These are phyloP conservation scores for Eulimnadia texana DNA, from an alignment of 1,140 invertebrate species.

Conservation along the genomic window DNA sequence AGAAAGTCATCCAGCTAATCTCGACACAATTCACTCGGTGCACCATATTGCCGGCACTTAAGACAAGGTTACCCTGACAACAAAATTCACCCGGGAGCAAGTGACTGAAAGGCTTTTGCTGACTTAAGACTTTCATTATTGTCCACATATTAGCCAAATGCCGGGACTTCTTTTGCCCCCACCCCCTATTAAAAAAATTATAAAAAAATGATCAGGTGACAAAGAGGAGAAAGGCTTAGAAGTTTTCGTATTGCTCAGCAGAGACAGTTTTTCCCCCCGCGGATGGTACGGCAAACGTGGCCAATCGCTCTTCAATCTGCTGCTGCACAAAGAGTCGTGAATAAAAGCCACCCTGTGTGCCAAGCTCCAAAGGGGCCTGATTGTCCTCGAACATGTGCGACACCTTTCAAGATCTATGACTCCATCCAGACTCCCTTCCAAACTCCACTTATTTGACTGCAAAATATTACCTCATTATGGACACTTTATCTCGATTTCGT, in stretches of 20 bases:
- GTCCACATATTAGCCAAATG: too few relatives aligned
- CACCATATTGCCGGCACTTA: too few relatives aligned
- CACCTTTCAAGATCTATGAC: not conserved
- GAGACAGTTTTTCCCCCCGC: too few relatives aligned
- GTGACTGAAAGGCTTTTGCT: too few relatives aligned
- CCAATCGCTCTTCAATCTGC: not conserved
- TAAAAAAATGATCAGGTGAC: not conserved
- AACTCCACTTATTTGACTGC: not conserved
- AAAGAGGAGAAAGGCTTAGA: not conserved
- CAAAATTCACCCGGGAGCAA: too few relatives aligned
- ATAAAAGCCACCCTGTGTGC: not conserved
- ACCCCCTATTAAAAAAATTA: not conserved
- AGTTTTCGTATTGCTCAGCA: not conserved
- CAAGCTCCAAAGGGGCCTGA: not conserved
- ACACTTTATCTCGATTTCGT: too few relatives aligned
- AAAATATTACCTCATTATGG: too few relatives aligned
- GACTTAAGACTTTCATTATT: too few relatives aligned
- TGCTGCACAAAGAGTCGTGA: not conserved
- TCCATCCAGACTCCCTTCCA: not conserved
- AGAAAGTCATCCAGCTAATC: too few relatives aligned
- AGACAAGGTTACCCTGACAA: too few relatives aligned
- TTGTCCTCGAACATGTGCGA: not conserved
- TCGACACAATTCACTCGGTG: too few relatives aligned
- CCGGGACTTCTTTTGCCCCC: too few relatives aligned
- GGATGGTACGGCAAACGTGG: not conserved